These are phyloP conservation scores for Tragelaphus buxtoni DNA, from an alignment of 2,113 vertebrate species.

Conservation along the genomic window DNA sequence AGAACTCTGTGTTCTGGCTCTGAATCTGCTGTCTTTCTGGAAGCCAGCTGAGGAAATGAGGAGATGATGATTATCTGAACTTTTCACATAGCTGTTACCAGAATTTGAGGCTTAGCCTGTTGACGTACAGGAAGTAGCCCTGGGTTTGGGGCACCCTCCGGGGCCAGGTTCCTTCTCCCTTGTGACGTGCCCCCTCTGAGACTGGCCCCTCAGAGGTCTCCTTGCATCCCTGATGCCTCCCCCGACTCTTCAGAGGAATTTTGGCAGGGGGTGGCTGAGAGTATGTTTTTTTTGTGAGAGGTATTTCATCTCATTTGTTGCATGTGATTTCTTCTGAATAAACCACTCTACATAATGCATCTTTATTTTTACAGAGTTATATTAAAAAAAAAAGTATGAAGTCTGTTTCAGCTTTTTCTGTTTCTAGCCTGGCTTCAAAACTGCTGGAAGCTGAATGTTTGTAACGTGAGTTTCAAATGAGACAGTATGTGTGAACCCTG, in stretches of 20 bases:
- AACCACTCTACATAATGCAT: not conserved
- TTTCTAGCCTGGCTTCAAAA: not conserved
- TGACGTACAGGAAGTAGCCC: not conserved
- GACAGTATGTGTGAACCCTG: not conserved
- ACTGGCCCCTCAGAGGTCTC: accelerated
- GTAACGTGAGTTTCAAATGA: not conserved
- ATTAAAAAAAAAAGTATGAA: not conserved
- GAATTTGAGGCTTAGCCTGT: not conserved
- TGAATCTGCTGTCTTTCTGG: not conserved
- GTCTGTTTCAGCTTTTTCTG: not conserved
- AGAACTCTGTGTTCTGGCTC: not conserved
- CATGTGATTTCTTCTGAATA: not conserved
- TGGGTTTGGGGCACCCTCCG: not conserved
- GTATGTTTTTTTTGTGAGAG: not conserved
- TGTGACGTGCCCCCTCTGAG: not conserved
- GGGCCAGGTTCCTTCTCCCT: no score
- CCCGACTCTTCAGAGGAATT: not conserved
- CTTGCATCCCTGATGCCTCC: accelerated
- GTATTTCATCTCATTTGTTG: not conserved
- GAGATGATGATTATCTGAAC: not conserved
- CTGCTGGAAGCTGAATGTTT: not conserved
- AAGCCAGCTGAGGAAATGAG: not conserved
- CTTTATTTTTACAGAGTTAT: not conserved
- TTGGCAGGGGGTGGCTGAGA: not conserved
- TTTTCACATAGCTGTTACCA: not conserved